A percentile compares a stretch with the other conserved stretches of the same genome.
Evolutionary conservation across 2,113 vertebrate genomes (phyloP).

Genomic region (Sprattus sprattus): DNA sequence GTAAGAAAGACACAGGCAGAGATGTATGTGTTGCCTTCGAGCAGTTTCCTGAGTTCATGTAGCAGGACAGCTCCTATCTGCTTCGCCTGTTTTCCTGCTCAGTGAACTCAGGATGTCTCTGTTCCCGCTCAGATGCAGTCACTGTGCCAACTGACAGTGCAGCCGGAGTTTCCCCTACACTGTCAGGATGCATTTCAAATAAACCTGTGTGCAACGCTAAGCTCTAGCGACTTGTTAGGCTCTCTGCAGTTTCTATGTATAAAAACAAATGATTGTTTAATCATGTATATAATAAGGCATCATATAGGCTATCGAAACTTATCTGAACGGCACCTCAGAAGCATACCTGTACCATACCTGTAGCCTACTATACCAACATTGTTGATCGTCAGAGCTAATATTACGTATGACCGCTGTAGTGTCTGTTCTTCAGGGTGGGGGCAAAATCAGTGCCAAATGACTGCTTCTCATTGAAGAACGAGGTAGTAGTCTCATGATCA

Average conservation of each 20-base stretch:
- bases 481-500: background rate
- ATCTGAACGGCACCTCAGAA: too few species aligned
- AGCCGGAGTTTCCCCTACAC: background rate
- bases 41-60: slow-evolving; percentile 26
- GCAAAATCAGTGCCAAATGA: background rate
- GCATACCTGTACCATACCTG: too few species aligned
- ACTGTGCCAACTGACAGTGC: background rate
- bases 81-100: slow-evolving; percentile 23
- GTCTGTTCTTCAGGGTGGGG: background rate
- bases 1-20: background rate
- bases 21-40: background rate
- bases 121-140: slow-evolving; percentile 24
- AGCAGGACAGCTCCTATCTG: slow-evolving; percentile 6
- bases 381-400: too few species aligned
- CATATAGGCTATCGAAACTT: background rate
- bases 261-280: background rate
- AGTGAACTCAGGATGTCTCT: slow-evolving; percentile 30
- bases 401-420: background rate
- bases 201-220: background rate
- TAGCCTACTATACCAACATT: too few species aligned
- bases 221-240: background rate
- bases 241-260: background rate
- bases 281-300: too few species aligned
- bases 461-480: background rate
- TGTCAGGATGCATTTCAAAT: background rate